Base-by-base conservation (phyloP, 2,888 invertebrate genomes). In the Drosophila ochracea region DNA sequence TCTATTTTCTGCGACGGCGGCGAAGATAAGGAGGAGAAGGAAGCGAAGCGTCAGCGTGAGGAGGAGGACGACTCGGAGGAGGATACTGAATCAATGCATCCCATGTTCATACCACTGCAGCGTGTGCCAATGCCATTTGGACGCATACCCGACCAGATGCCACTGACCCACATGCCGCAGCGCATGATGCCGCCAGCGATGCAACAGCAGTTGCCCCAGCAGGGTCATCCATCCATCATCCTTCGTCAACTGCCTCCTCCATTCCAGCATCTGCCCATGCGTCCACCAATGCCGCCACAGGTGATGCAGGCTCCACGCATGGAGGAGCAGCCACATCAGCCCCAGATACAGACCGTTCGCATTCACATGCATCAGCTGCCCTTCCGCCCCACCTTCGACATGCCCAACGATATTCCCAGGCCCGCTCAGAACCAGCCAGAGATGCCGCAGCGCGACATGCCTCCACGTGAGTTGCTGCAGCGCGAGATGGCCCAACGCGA, bases 1-100 rank as follows among this genome's bases (percentile, higher is more conserved):
- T 96, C 97, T 39, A 97, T 98, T 92, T 96, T 97, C 92, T 98
- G 98, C 92, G 97, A 97, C 92, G 97, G 97, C 86, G 97, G 97
- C 67, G 91, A 92, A 43, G 93, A 92, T 37, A 87, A 90, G 53
- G 86, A 90, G 5, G 84, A 88, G 64, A 78, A 81, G 66, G 89
- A 92, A 16, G 76, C 87, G 16, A 84, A 91, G 72, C 84, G 84
- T 28, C 86, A 82, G 62, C 90, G 92, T 21, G 90, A 91, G 54
- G 91, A 91, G 70, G 91, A 92, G 11, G 91, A 92, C 16, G 92
- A 92, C 31, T 91, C 89, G 4, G 90, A 91, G 43, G 93, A 92
- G 55, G 93, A 93, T 67, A 82, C 82, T 25, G 93, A 93, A 84
- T 91, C 92, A n/a, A 91, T 93, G 77, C 92, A 92, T 19, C 93